Conservation (phyloP, 2,888 invertebrate species). For the Exephanes ischioxanthus region DNA sequence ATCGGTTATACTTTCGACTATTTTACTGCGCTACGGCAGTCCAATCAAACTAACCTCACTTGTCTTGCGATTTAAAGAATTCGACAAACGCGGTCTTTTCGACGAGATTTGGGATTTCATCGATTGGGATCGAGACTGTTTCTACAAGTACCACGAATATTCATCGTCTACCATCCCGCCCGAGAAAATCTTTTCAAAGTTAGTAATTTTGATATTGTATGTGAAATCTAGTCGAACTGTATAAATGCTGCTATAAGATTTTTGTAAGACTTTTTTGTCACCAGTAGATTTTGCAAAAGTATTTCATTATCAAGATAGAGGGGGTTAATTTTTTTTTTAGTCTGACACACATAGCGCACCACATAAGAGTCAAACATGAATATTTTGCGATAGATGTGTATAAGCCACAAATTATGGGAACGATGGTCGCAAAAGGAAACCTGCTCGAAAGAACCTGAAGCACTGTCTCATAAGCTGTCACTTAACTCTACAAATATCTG, state of each 20-base stretch:
- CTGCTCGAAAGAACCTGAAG: background rate
- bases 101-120: background rate
- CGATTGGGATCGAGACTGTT: background rate
- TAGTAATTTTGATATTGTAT: background rate
- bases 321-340: background rate
- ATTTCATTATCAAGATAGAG: background rate
- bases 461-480: background rate
- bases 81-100: background rate
- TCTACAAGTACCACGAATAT: slow-evolving; percentile 1
- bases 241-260: no score
- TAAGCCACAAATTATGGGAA: background rate
- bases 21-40: background rate
- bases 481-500: background rate
- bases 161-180: background rate
- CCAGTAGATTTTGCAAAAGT: background rate
- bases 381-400: background rate
- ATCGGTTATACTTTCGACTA: background rate
- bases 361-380: background rate
- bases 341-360: background rate
- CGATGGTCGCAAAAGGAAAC: background rate
- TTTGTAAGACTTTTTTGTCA: background rate
- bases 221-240: background rate
- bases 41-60: background rate
- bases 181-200: slow-evolving; percentile 11
- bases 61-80: background rate